Evolutionary conservation across 2,888 invertebrate species (phyloP).

Genomic region (Steromphala cineraria): DNA sequence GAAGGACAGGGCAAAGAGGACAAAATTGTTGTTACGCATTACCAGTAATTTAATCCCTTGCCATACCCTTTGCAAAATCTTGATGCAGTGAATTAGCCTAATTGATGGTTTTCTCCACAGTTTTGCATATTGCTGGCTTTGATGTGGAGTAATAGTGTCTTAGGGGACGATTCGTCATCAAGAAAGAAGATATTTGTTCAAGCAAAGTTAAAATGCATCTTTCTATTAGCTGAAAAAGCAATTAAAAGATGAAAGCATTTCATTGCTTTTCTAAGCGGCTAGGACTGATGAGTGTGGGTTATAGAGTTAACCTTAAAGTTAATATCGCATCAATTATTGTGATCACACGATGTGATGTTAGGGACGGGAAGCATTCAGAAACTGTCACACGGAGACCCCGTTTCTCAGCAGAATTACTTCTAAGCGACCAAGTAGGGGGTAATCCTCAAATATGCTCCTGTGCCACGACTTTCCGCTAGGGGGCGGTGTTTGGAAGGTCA

Average conservation of each 20-base stretch:
- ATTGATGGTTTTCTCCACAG: conserved; percentile 3
- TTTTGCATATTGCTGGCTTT: conserved; percentile 15
- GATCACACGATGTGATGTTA: conserved; percentile 6
- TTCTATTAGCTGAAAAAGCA: conserved; percentile 6
- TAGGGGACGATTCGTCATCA: conserved; percentile 13
- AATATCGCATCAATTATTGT: conserved; percentile 5
- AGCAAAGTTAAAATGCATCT: conserved; percentile 9
- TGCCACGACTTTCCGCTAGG: background rate
- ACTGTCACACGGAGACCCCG: background rate
- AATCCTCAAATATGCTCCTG: conserved; percentile 1
- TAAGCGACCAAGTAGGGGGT: background rate
- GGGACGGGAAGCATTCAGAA: background rate
- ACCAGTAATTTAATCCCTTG: background rate
- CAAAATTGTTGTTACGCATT: background rate
- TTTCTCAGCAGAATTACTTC: background rate
- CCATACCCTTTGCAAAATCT: background rate
- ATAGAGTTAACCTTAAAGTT: conserved; percentile 1
- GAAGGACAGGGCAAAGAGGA: background rate
- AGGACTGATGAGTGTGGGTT: background rate
- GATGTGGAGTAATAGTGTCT: conserved; percentile 1
- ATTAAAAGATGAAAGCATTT: conserved; percentile 14
- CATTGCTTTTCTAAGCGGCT: background rate
- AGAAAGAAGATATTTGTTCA: conserved; percentile 20
- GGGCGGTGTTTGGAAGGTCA: background rate
- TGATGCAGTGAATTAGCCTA: background rate